These are phyloP conservation scores for Drosophila santomea DNA, from an alignment of 1,140 invertebrate species.

Conservation along the genomic window DNA sequence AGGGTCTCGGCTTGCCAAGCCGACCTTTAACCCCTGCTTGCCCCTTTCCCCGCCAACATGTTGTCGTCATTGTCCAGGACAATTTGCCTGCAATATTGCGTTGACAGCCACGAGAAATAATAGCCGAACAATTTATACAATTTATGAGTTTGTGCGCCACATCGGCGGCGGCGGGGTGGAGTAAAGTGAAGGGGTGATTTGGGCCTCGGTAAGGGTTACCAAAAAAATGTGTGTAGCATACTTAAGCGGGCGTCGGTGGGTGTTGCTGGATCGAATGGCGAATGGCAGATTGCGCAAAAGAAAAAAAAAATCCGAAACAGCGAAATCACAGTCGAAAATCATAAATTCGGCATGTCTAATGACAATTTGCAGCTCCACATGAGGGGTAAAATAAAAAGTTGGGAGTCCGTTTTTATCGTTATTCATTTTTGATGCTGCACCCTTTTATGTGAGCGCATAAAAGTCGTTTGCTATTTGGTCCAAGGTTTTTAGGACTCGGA, in stretches of 20 bases:
- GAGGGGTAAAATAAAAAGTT: constrained; percentile 25
- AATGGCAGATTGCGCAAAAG: constrained; percentile 2
- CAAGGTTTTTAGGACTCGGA: not conserved
- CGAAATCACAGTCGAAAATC: constrained; percentile 76
- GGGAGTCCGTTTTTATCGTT: constrained; percentile 56
- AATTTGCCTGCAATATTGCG: constrained; percentile 77
- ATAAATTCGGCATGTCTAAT: constrained; percentile 83
- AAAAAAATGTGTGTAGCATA: constrained; percentile 51
- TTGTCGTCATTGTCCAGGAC: constrained; percentile 51
- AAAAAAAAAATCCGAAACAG: constrained; percentile 5
- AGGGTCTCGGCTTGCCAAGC: too few species aligned
- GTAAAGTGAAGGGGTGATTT: not conserved
- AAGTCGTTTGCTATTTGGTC: constrained; percentile 53
- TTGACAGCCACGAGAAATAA: constrained; percentile 82
- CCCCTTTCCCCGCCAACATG: constrained; percentile 11
- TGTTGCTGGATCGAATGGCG: constrained; percentile 11
- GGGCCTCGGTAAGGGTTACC: constrained; percentile 56
- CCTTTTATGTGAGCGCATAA: constrained; percentile 57
- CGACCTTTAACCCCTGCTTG: not conserved
- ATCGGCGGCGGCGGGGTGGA: constrained; percentile 26
- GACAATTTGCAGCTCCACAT: constrained; percentile 65
- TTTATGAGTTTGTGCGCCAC: constrained; percentile 75
- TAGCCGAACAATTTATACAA: constrained; percentile 82
- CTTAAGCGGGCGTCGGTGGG: constrained; percentile 36
- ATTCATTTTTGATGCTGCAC: constrained; percentile 49